Percentiles rank a stretch among this genome's conserved stretches.
Evolutionary conservation across 37 sponge, comb jelly and placozoan genomes (phyloP).

Genomic region (Haliclona indistincta): DNA sequence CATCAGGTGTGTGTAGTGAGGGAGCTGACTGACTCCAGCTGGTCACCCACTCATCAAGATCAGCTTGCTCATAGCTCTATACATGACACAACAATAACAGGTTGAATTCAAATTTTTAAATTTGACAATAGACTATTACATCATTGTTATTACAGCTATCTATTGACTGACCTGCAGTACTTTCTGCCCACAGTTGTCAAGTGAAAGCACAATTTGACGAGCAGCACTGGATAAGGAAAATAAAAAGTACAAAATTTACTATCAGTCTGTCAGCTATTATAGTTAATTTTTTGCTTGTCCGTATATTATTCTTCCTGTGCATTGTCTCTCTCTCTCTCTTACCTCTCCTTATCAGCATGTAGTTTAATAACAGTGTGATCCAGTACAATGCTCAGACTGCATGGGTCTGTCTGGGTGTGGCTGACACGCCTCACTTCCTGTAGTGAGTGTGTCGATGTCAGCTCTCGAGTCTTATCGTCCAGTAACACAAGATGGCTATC

Average conservation of each 20-base stretch:
- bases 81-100: neutral
- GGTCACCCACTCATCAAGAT: neutral
- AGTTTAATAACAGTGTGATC: neutral
- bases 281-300: too few species aligned
- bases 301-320: too few species aligned
- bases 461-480: slow-evolving; percentile 72
- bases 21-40: neutral
- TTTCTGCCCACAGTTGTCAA: slow-evolving; percentile 7
- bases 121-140: neutral
- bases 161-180: neutral
- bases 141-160: neutral
- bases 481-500: slow-evolving; percentile 64
- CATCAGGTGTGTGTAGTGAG: neutral
- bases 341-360: slow-evolving; percentile 45
- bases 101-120: neutral
- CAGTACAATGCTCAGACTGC: neutral
- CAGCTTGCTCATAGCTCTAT: neutral
- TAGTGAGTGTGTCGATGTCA: slow-evolving; percentile 26
- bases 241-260: neutral
- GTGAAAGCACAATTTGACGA: neutral
- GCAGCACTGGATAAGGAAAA: neutral
- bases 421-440: slow-evolving; percentile 7
- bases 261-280: neutral
- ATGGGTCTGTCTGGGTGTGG: neutral
- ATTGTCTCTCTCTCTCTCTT: slow-evolving; percentile 2